Base-by-base conservation (phyloP, 2,888 invertebrate genomes). In the Mythimna lalbum region DNA sequence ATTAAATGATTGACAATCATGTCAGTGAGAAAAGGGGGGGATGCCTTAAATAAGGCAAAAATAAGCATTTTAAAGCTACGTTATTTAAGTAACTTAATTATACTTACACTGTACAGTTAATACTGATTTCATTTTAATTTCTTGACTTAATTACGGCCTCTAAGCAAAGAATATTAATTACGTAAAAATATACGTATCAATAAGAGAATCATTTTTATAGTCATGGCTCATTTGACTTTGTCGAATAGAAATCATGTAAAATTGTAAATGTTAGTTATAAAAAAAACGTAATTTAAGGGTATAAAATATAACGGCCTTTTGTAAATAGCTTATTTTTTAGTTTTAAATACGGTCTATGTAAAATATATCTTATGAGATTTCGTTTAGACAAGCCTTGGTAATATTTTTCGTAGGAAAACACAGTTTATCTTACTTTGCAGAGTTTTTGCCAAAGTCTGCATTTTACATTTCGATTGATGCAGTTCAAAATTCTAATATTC, bases 191-290 rank as follows among this genome's bases (percentile, higher is more conserved):
- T 69, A 70, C 82, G 78, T 80, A 82, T 77, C 78, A 76, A 50
- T 65, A 69, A 57, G 64, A 74, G 39, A 66, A 80, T 85, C 31
- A 36, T 75, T 82, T 83, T 84, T 80, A 73, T 64, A 71, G 68
- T 80, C 77, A 82, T 80, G 84, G 81, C 78, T 49, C 59, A 69
- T 85, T 85, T 85, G 84, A 85, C 85, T 50, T 50, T 76, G 82
- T 83, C 77, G 78, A 82, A 89, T 85, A 85, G 84, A 86, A 88
- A 86, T 88, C 86, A 88, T 93, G 92, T 91, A 90, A 92, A 89
- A 94, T 93, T 95, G 91, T 93, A 94, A 92, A 93, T 94, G 93
- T 92, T 94, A 94, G 91, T 73, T 87, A 84, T 90, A 90, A 89
- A 78, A 89, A 78, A 43, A 84, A 87, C 53, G 84, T 87, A 88